Conservation (phyloP, 37 sponge, comb jelly and placozoan genomes). For the Halisarca cf. caerulea region DNA sequence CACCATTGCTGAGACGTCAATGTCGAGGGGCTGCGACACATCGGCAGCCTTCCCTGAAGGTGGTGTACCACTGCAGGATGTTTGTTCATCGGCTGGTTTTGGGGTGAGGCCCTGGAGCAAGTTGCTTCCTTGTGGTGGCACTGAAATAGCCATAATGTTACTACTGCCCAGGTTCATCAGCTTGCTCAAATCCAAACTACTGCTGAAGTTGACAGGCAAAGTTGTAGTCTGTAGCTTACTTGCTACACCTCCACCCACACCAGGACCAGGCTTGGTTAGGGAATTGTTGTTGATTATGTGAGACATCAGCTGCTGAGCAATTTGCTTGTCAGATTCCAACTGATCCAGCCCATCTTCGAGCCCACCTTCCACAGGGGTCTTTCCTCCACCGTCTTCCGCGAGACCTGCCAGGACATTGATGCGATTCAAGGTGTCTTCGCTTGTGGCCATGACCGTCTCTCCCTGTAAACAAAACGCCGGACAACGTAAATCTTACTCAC, state of each 20-base stretch:
- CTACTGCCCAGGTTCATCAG: not conserved
- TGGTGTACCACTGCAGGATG: not conserved
- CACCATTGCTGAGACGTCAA: not conserved
- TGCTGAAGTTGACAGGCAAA: not conserved
- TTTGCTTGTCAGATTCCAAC: not conserved
- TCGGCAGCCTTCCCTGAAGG: too few relatives aligned
- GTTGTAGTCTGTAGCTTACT: not conserved
- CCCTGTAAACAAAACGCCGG: too few relatives aligned
- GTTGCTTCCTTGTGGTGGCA: not conserved
- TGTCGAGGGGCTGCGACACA: not conserved
- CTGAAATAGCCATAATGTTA: not conserved
- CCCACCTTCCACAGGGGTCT: not conserved
- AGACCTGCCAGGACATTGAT: not conserved
- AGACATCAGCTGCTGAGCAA: slow-evolving; percentile 23
- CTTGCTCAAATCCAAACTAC: not conserved
- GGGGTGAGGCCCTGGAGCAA: not conserved
- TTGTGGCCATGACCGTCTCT: not conserved
- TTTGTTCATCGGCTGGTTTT: not conserved
- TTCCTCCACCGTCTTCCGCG: not conserved
- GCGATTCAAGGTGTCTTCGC: not conserved
- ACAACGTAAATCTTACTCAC: too few relatives aligned
- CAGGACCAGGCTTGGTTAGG: not conserved
- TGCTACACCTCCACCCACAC: not conserved
- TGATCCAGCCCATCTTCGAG: not conserved
- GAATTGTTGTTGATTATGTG: not conserved